phyloP scores from a whole-genome alignment of 2,113 vertebrate species.

The Gorsachius goisagi region DNA sequence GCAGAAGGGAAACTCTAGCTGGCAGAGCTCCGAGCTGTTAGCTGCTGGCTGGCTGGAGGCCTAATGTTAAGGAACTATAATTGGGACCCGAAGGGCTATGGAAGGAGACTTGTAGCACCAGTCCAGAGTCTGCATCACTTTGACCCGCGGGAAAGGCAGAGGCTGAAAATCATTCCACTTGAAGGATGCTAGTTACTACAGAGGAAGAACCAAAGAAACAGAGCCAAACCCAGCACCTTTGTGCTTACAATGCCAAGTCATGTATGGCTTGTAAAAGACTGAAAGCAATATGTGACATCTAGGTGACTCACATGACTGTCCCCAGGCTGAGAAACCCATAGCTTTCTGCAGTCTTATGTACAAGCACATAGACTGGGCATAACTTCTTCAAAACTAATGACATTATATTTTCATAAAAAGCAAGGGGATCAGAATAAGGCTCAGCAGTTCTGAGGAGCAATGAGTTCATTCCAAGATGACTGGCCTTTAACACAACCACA shows the following conservation, averaged over 20 bases:
- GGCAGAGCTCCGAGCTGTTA: not conserved
- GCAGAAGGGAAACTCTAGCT: not conserved
- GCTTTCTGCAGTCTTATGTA: not conserved
- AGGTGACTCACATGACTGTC: not conserved
- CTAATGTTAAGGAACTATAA: not conserved
- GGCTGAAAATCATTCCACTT: not conserved
- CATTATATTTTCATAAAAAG: not conserved
- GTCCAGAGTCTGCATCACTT: not conserved
- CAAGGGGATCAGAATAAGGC: not conserved
- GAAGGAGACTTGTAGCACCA: not conserved
- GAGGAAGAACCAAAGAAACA: not conserved
- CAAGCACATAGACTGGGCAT: not conserved
- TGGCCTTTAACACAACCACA: not conserved
- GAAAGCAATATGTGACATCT: not conserved
- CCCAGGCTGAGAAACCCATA: not conserved
- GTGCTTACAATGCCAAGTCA: not conserved
- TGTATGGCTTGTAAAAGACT: not conserved
- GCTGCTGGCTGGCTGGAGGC: not conserved
- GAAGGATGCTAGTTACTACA: not conserved
- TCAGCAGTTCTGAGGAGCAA: not conserved
- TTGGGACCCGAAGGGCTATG: not conserved
- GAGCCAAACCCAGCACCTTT: not conserved
- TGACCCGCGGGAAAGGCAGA: not conserved
- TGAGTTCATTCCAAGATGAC: not conserved
- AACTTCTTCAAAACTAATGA: not conserved